Conservation (phyloP, 2,113 vertebrate species). For the Acrocephalus arundinaceus region DNA sequence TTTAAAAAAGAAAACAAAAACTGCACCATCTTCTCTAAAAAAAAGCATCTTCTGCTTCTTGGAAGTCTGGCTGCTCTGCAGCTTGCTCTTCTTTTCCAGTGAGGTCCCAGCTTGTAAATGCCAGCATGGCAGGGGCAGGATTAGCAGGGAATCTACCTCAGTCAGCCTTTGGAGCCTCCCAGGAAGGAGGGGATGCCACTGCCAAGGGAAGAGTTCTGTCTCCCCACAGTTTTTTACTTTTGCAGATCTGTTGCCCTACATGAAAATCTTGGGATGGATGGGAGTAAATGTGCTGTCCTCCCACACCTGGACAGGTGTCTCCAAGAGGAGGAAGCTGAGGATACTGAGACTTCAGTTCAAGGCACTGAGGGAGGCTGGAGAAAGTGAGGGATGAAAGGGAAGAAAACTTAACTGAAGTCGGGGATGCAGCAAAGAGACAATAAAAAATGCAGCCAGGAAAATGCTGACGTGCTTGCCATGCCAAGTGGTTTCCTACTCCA, state of each 20-base stretch:
- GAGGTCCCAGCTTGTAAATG: background rate
- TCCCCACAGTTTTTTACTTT: fast-evolving
- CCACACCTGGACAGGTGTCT: fast-evolving
- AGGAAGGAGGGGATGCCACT: background rate
- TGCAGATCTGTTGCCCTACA: background rate
- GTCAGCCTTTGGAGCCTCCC: background rate
- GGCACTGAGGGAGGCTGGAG: background rate
- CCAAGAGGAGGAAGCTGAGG: fast-evolving
- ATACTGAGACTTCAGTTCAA: fast-evolving
- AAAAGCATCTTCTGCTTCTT: background rate
- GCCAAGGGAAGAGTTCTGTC: background rate
- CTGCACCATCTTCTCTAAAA: background rate
- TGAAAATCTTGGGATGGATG: background rate
- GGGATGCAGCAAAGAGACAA: conserved; percentile 3
- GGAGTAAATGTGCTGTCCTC: background rate
- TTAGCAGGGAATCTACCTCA: background rate
- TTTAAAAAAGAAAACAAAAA: background rate
- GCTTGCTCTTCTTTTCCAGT: background rate
- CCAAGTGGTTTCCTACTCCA: background rate
- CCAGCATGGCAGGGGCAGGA: background rate
- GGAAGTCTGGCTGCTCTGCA: background rate
- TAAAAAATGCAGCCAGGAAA: background rate
- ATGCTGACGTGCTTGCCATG: background rate
- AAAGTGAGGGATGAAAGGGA: background rate
- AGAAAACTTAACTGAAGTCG: background rate